Conservation (phyloP, 2,113 vertebrate species). For the Elanoides forficatus region DNA sequence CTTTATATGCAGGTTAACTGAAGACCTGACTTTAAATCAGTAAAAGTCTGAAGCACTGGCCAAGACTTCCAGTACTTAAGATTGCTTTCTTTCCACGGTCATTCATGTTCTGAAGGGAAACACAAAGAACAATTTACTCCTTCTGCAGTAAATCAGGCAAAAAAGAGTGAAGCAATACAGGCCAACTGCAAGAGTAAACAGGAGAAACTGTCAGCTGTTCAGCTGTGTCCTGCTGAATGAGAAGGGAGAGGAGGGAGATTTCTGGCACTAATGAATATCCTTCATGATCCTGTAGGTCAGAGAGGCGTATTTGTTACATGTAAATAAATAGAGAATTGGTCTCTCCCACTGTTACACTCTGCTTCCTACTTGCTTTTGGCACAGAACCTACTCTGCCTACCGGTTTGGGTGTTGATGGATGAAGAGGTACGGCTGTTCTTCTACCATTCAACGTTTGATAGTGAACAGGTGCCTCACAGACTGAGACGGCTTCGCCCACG, state of each 20-base stretch:
- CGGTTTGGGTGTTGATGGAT: slow-evolving; percentile 85
- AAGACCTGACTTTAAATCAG: background rate
- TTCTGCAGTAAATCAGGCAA: background rate
- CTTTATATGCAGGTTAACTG: background rate
- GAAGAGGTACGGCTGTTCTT: slow-evolving; percentile 90
- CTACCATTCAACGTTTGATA: slow-evolving; percentile 85
- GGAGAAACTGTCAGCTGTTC: background rate
- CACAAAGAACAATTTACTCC: background rate
- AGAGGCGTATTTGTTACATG: background rate
- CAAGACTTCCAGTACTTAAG: background rate
- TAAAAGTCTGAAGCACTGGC: background rate
- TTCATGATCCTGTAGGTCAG: background rate
- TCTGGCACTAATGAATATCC: slow-evolving; percentile 21
- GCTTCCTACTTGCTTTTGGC: background rate
- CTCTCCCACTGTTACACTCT: background rate
- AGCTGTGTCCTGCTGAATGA: background rate
- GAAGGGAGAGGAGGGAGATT: slow-evolving; percentile 1
- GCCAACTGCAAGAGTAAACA: background rate
- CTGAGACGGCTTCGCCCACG: slow-evolving; percentile 88
- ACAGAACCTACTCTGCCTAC: slow-evolving; percentile 82
- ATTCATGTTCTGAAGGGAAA: background rate
- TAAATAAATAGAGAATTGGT: background rate
- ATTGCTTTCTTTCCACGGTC: background rate
- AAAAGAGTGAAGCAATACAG: background rate
- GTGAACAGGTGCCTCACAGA: slow-evolving; percentile 80